Percentiles rank a stretch among this genome's conserved stretches.
phyloP scores from a whole-genome alignment of 2,888 invertebrate genomes.

The Dryococelus australis region DNA sequence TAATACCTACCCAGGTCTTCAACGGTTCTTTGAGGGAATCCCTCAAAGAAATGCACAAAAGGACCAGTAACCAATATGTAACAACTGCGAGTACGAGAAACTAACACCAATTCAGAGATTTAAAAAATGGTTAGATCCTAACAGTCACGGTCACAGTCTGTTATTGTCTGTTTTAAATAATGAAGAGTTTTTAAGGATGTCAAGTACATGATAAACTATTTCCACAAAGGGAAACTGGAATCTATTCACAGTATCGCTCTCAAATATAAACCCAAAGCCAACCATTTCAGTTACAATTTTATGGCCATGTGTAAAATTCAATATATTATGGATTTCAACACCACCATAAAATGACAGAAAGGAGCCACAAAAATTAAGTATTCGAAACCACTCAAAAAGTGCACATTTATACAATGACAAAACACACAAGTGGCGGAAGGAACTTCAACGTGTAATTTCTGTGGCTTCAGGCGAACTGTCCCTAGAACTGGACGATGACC shows the following conservation, averaged over 20 bases:
- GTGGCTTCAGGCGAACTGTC: neutral
- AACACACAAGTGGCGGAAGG: neutral
- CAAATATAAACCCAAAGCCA: neutral
- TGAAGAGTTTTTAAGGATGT: neutral
- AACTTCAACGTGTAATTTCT: neutral
- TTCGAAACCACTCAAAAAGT: neutral
- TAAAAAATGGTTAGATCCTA: too few relatives aligned
- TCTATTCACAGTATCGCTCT: neutral
- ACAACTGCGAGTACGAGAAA: too few relatives aligned
- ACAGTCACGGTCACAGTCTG: neutral
- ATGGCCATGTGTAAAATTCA: neutral
- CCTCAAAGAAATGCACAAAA: too few relatives aligned
- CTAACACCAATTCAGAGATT: too few relatives aligned
- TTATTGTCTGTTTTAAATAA: neutral
- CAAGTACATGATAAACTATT: slow-evolving; percentile 21
- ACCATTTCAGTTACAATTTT: neutral
- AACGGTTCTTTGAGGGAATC: too few relatives aligned
- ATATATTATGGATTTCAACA: too few relatives aligned
- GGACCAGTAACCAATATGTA: neutral
- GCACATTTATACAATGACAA: neutral
- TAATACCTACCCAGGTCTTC: too few relatives aligned
- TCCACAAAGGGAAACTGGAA: neutral
- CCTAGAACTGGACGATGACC: neutral
- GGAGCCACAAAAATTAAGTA: neutral
- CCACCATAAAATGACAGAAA: too few relatives aligned